phyloP scores from a whole-genome alignment of 2,888 invertebrate species.

The Eupithecia subumbrata region DNA sequence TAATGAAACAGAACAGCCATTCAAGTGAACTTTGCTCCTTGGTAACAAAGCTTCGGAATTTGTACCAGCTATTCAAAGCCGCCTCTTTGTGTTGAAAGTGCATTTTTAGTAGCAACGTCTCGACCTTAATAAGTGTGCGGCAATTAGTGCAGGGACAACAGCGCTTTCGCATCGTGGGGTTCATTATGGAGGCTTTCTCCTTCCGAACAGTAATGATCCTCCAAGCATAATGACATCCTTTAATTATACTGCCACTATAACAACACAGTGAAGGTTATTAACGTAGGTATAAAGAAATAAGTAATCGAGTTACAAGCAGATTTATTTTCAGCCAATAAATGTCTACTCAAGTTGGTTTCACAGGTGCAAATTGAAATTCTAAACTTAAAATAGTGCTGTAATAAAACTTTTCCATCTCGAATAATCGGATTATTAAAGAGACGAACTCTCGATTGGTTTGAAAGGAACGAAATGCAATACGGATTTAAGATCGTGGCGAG shows the following conservation, averaged over 20 bases:
- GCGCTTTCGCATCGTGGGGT: conserved; percentile 53
- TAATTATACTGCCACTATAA: conserved; percentile 24
- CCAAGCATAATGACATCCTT: conserved; percentile 47
- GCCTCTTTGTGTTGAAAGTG: conserved; percentile 52
- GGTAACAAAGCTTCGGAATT: conserved; percentile 39
- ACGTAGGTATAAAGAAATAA: not conserved
- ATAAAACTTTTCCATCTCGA: conserved; percentile 14
- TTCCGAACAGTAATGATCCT: conserved; percentile 60
- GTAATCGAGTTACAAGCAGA: not conserved
- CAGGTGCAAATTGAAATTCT: not conserved
- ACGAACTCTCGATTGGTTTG: conserved; percentile 38
- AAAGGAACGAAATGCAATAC: conserved; percentile 36
- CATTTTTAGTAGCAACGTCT: conserved; percentile 62
- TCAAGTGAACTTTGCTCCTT: conserved; percentile 16
- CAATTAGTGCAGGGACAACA: conserved; percentile 69
- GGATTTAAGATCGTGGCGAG: conserved; percentile 41
- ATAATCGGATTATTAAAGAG: conserved; percentile 36
- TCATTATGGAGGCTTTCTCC: conserved; percentile 61
- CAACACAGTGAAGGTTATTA: not conserved
- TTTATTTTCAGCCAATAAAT: not conserved
- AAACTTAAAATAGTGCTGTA: not conserved
- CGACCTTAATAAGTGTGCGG: conserved; percentile 68
- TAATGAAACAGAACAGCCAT: conserved; percentile 10
- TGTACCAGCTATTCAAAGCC: conserved; percentile 40
- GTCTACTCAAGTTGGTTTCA: not conserved